A percentile compares a stretch with the other conserved stretches of the same genome.
These are phyloP conservation scores for Colius striatus DNA, from an alignment of 2,113 vertebrate genomes.

Conservation along the genomic window DNA sequence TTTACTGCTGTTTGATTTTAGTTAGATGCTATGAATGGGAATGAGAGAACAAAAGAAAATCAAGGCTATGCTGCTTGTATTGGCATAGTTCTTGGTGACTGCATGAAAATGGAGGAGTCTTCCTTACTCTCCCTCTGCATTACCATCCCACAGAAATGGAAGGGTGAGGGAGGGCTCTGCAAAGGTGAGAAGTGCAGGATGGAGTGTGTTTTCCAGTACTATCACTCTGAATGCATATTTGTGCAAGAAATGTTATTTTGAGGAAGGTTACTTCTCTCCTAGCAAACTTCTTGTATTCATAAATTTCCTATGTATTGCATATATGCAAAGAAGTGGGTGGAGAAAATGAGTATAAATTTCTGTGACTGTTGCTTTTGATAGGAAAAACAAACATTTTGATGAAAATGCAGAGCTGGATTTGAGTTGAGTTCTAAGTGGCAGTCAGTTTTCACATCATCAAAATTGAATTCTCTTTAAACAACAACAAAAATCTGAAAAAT, in stretches of 20 bases:
- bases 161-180: background rate
- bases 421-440: rapidly evolving
- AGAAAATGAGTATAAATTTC: background rate
- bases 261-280: background rate
- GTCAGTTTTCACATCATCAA: background rate
- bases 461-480: background rate
- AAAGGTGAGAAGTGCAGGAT: background rate
- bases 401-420: background rate
- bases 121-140: background rate
- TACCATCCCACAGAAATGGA: background rate
- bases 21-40: background rate
- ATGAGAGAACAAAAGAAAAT: background rate
- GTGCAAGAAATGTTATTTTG: background rate
- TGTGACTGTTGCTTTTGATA: background rate
- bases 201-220: rapidly evolving
- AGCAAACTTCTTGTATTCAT: background rate
- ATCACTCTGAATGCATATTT: background rate
- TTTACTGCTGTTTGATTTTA: background rate
- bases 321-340: background rate
- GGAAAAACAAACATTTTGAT: background rate
- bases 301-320: rapidly evolving
- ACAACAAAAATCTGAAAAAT: background rate
- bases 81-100: background rate
- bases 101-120: background rate
- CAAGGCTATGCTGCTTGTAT: background rate